Base-by-base conservation (phyloP, 2,888 invertebrate genomes). In the Torymus aiolomorphi region DNA sequence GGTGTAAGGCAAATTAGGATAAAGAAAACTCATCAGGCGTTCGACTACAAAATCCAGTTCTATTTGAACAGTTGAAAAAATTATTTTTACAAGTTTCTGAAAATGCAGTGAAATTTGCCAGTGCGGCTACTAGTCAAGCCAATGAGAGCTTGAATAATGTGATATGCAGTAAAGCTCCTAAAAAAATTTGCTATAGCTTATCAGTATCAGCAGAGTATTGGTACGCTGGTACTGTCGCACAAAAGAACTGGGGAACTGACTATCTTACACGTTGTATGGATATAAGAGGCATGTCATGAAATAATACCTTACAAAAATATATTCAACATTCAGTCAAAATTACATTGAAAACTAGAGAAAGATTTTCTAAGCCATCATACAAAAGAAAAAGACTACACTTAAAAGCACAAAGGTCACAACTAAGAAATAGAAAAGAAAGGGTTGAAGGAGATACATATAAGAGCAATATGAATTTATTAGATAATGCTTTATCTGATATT, bases 141-240 rank as follows among this genome's bases (percentile, higher is more conserved):
- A 83, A 83, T 71, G 80, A n/a, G n/a, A n/a, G n/a, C n/a, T n/a
- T n/a, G n/a, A n/a, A n/a, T n/a, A n/a, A n/a, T n/a, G n/a, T n/a
- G 78, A 18, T 82, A 80, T 49, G 59, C 75, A 14, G 79, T 81
- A 78, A 80, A 59, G 79, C 79, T 16, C 76, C 76, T 18, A 81
- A 82, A 42, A 24, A 12, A 18, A 5, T 20, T 2, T 78, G 56
- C 14, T 82, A 76, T 49, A 81, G 81, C 52, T 12, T 52, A 51
- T 74, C 70, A 14, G 78, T 78, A 70, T 82, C 76, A 54, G 63
- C 61, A 11, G 82, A 81, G 69, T 80, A 51, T 57, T 54, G 77
- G 52, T 80, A 66, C 16, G 76, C 76, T 31, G 10, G 49, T 73
- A 61, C 59, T 42, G 24, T 63, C 12, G 63, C 63, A 31, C 31